phyloP scores from a whole-genome alignment of 2,888 invertebrate genomes.

The Noctua pronuba region DNA sequence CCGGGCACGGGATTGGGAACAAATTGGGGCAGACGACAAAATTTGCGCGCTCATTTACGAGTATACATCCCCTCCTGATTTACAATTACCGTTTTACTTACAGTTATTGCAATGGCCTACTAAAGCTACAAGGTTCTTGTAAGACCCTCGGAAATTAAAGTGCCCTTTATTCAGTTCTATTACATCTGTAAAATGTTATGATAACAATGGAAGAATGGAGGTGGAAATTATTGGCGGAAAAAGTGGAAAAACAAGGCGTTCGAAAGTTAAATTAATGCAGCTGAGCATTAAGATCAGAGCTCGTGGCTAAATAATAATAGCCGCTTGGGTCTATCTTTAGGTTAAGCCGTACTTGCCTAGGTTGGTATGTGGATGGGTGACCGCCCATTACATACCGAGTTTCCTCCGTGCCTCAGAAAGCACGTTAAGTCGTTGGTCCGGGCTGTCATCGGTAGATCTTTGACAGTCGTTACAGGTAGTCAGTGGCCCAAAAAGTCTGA shows the following conservation, averaged over 20 bases:
- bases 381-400: too few species aligned
- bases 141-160: slow-evolving; percentile 54
- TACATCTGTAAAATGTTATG: slow-evolving; percentile 42
- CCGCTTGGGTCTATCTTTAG: too few species aligned
- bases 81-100: slow-evolving; percentile 69
- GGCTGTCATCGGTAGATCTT: too few species aligned
- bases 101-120: slow-evolving; percentile 60
- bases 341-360: too few species aligned
- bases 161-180: slow-evolving; percentile 42
- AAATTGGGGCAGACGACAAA: slow-evolving; percentile 80
- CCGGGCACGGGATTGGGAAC: slow-evolving; percentile 72
- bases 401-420: too few species aligned
- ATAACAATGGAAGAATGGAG: slow-evolving; percentile 15
- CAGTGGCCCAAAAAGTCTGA: too few species aligned
- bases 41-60: slow-evolving; percentile 79
- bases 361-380: too few species aligned
- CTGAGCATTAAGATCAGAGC: neutral
- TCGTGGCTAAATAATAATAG: too few species aligned
- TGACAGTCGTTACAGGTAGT: too few species aligned
- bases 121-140: slow-evolving; percentile 45
- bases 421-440: too few species aligned
- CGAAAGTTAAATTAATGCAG: slow-evolving; percentile 9
- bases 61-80: slow-evolving; percentile 75
- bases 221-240: slow-evolving; percentile 6
- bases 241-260: neutral